A percentile compares a stretch with the other conserved stretches of the same genome.
Conservation (phyloP, 2,888 invertebrate species). For the Drosophila mulleri region DNA sequence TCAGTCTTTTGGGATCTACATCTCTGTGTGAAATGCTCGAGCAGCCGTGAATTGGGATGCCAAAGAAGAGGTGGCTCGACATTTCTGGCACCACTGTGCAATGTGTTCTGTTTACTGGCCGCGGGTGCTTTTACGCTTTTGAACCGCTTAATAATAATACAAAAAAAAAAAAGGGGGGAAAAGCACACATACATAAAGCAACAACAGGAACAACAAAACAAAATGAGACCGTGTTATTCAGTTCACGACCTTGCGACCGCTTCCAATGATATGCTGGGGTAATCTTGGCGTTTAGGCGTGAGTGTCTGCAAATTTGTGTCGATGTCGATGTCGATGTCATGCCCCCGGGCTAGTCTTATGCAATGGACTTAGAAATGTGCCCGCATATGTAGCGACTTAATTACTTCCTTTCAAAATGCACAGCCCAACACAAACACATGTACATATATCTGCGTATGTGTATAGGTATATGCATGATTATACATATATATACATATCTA, state of each 20-base stretch:
- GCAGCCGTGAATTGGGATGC: neutral
- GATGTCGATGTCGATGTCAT: conserved; percentile 21
- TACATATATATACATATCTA: no score
- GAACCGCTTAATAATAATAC: conserved; percentile 54
- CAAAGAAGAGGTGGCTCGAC: neutral
- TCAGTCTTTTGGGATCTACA: neutral
- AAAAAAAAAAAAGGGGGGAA: conserved; percentile 2
- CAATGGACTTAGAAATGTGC: conserved; percentile 27
- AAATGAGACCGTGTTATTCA: conserved; percentile 43
- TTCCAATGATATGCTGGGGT: conserved; percentile 41
- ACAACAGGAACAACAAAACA: conserved; percentile 11
- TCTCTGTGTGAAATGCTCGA: neutral
- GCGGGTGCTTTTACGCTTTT: conserved; percentile 59
- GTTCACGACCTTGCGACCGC: conserved; percentile 58
- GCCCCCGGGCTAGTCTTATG: conserved; percentile 44
- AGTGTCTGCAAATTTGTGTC: conserved; percentile 34
- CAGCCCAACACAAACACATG: neutral
- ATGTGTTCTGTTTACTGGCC: conserved; percentile 51
- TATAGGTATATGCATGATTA: neutral
- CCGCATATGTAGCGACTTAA: conserved; percentile 15
- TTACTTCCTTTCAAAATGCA: conserved; percentile 28
- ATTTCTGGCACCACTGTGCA: conserved; percentile 41
- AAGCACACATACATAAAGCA: neutral
- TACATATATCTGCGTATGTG: neutral
- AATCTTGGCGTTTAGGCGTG: conserved; percentile 35